These are phyloP conservation scores for Ceyx melanurus DNA, from an alignment of 2,113 vertebrate genomes.

Conservation along the genomic window DNA sequence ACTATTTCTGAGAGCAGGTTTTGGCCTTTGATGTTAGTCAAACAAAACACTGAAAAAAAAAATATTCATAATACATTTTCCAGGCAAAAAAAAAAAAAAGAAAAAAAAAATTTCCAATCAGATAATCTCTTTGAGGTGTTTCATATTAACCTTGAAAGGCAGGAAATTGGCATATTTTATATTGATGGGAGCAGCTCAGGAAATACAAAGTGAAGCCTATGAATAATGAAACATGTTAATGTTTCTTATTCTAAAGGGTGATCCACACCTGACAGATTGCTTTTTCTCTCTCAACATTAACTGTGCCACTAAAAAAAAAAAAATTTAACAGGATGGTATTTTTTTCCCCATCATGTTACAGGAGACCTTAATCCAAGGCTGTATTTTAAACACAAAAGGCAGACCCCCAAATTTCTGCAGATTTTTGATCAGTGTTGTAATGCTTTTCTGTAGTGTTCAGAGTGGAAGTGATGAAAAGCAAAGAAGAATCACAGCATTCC, in stretches of 20 bases:
- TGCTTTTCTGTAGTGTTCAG: neutral
- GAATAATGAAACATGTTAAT: conserved; percentile 52
- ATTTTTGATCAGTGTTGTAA: neutral
- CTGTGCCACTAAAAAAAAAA: neutral
- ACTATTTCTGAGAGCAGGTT: neutral
- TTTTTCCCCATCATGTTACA: neutral
- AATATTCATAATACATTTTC: neutral
- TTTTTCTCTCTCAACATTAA: neutral
- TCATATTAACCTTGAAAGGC: conserved; percentile 60
- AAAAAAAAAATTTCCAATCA: neutral
- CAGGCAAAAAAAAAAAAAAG: neutral
- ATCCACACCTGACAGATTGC: conserved; percentile 40
- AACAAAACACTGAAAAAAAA: conserved; percentile 4
- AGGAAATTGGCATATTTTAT: conserved; percentile 63
- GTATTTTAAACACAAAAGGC: neutral
- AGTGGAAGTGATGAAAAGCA: neutral
- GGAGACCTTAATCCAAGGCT: neutral
- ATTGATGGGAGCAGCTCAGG: conserved; percentile 29
- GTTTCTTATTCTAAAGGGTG: conserved; percentile 1
- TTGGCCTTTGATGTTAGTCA: conserved; percentile 28
- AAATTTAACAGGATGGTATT: neutral
- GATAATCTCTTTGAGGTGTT: conserved; percentile 57
- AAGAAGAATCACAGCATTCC: neutral
- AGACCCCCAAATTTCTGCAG: neutral
- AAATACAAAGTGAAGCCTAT: conserved; percentile 17